Evolutionary conservation across 2,797 vertebrate species (phyloP).

Genomic region (Coreius guichenoti): DNA sequence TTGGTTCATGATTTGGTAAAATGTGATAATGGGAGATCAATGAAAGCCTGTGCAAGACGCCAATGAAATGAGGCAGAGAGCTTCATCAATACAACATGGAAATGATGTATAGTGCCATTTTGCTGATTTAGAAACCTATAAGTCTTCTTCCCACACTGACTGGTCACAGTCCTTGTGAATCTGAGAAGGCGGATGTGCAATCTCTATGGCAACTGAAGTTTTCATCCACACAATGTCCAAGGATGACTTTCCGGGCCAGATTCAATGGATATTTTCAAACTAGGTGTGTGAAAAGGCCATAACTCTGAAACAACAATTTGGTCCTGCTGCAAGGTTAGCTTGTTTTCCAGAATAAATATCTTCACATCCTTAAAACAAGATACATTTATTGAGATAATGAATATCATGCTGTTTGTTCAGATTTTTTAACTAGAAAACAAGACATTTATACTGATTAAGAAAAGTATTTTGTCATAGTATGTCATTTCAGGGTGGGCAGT

Average conservation of each 20-base stretch:
- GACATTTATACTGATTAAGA: not conserved
- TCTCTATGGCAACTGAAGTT: slow-evolving; percentile 47
- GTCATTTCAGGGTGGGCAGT: no score
- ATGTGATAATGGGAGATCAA: slow-evolving; percentile 63
- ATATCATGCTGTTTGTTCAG: not conserved
- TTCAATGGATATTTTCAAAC: slow-evolving; percentile 10
- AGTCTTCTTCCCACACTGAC: slow-evolving; percentile 35
- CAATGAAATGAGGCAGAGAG: slow-evolving; percentile 56
- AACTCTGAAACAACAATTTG: not conserved
- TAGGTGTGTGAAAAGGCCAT: not conserved
- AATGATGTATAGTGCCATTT: slow-evolving; percentile 43
- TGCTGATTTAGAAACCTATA: slow-evolving; percentile 23
- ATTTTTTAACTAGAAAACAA: not conserved
- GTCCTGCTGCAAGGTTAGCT: not conserved
- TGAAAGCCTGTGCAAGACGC: slow-evolving; percentile 56
- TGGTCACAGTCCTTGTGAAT: slow-evolving; percentile 28
- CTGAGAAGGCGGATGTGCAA: slow-evolving; percentile 41
- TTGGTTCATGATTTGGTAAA: slow-evolving; percentile 60
- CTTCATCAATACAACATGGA: slow-evolving; percentile 61
- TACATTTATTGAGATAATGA: not conserved
- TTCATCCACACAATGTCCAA: slow-evolving; percentile 31
- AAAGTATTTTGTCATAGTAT: not conserved
- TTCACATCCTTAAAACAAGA: not conserved
- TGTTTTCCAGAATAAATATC: not conserved
- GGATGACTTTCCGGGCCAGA: slow-evolving; percentile 31